Base-by-base conservation (phyloP, 2,888 invertebrate species). In the Ectemnius cavifrons region DNA sequence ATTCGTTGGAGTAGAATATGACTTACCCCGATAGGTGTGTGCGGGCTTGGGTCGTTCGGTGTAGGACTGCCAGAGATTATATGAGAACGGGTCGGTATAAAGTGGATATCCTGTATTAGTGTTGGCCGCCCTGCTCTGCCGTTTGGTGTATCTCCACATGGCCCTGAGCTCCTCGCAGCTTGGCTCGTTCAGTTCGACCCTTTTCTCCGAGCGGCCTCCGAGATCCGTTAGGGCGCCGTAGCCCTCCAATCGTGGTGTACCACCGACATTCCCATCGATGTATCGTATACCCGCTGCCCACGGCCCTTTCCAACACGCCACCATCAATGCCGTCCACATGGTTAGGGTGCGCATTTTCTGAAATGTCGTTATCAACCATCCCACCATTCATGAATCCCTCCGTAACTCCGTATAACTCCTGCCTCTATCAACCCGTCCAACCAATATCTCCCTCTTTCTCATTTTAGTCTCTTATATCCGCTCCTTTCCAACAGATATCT, bases 131-230 rank as follows among this genome's bases (percentile, higher is more conserved):
- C 97, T 93, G 63, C 96, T 96, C 91, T 97, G 97, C 73, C 97
- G 92, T 91, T 97, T 97, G 16, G 96, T 97, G 92, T 97, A 96
- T 90, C 95, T 94, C 97, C 97, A 97, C 97, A 97, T 97, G 11
- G 96, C 96, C 74, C 97, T 94, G 63, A 97, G 92, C 88, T 97
- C 96, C 82, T 97, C 96, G 90, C 97, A 97, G 65, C 94, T 94
- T 0, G 97, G 97, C 87, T 97, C 97, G 47, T 94, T 93, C 72
- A 88, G 85, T 67, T 85, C 87, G n/a, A 84, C 78, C 6, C 88
- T 85, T 75, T 87, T 88, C 64, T 81, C 79, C 45, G 62, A 71
- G 58, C 82, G 60, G 52, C 76, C 77, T 58, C 65, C 65, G 61
- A 71, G 78, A 70, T n/a, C 79, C 72, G 75, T 71, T n/a, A 67